These are phyloP conservation scores for Rhorus exstirpatorius DNA, from an alignment of 2,888 invertebrate species.

Conservation along the genomic window DNA sequence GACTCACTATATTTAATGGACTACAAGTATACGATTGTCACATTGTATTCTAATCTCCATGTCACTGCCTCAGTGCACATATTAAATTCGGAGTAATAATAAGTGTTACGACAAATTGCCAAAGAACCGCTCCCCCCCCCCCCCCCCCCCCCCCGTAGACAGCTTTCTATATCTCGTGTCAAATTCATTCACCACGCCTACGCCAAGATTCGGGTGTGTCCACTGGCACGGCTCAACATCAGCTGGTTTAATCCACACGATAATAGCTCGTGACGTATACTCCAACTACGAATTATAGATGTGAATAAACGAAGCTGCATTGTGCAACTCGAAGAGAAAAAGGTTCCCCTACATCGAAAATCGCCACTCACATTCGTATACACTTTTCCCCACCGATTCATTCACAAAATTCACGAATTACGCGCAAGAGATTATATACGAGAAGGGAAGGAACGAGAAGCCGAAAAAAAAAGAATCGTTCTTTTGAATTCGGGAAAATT, in stretches of 20 bases:
- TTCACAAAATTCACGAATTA: neutral
- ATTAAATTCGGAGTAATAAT: conserved; percentile 25
- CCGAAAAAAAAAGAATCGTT: neutral
- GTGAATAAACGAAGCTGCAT: conserved; percentile 6
- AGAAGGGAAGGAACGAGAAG: neutral
- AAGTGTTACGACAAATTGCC: conserved; percentile 16
- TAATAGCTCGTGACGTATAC: conserved; percentile 32
- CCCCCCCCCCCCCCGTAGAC: neutral
- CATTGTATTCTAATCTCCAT: conserved; percentile 32
- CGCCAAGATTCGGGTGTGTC: conserved; percentile 10
- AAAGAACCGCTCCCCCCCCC: conserved; percentile 14
- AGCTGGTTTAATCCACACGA: conserved; percentile 17
- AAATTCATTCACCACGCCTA: conserved; percentile 27
- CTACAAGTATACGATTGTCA: neutral
- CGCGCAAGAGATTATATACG: neutral
- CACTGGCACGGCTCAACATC: conserved; percentile 11
- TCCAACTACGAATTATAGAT: conserved; percentile 11
- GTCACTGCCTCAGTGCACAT: conserved; percentile 10
- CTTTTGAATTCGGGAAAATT: conserved; percentile 8
- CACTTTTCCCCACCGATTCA: neutral
- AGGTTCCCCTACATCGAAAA: neutral
- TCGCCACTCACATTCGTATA: neutral
- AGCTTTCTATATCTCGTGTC: conserved; percentile 20
- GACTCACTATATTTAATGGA: conserved; percentile 16
- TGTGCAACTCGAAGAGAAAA: neutral